These are phyloP conservation scores for Cydia fagiglandana DNA, from an alignment of 1,140 invertebrate species.

Conservation along the genomic window DNA sequence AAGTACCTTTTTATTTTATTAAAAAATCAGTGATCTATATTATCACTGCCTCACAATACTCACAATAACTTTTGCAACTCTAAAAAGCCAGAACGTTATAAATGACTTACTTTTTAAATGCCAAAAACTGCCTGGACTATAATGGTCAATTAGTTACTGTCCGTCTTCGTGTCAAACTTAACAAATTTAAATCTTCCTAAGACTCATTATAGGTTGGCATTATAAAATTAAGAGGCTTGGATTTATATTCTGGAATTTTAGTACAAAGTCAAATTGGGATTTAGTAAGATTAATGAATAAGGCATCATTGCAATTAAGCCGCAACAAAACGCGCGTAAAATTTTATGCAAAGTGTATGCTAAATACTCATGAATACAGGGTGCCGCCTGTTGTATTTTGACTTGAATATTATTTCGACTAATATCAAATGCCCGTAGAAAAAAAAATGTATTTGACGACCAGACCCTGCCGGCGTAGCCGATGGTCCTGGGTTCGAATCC, in stretches of 20 bases:
- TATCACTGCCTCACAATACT: too few species aligned
- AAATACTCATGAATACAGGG: slow-evolving; percentile 2
- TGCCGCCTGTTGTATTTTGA: not conserved
- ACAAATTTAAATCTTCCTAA: not conserved
- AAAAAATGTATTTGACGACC: not conserved
- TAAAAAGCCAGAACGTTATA: too few species aligned
- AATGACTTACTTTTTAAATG: too few species aligned
- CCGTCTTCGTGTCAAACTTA: not conserved
- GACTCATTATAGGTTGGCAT: not conserved
- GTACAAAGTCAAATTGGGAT: not conserved
- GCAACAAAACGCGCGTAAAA: slow-evolving; percentile 1
- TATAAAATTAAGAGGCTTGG: not conserved
- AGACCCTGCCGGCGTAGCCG: too few species aligned
- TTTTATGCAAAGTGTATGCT: slow-evolving; percentile 7
- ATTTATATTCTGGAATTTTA: not conserved
- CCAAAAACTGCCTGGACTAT: too few species aligned
- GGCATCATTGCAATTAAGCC: slow-evolving; percentile 6
- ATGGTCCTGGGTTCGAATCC: too few species aligned
- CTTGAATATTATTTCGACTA: not conserved
- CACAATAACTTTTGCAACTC: too few species aligned
- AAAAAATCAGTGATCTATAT: too few species aligned
- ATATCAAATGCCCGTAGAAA: not conserved
- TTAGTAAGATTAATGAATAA: slow-evolving; percentile 12
- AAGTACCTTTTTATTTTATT: too few species aligned
- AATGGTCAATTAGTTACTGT: not conserved